A percentile compares a stretch with the other conserved stretches of the same genome.
phyloP scores from a whole-genome alignment of 1,140 invertebrate species.

The Meloidogyne chitwoodi region DNA sequence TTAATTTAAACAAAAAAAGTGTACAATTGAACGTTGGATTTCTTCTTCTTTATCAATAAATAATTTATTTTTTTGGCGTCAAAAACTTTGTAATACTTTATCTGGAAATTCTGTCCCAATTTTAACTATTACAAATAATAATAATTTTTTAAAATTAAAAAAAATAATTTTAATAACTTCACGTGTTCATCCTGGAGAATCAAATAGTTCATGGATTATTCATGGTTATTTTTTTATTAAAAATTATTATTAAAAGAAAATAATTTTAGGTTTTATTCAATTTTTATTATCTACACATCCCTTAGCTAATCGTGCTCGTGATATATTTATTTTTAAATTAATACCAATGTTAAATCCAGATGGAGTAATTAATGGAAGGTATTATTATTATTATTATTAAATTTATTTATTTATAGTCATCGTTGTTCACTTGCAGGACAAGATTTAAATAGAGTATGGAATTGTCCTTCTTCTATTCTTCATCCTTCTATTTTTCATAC shows the following conservation, averaged over 20 bases:
- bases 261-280: conserved; percentile 20
- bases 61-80: conserved; percentile 65
- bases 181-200: conserved; percentile 82
- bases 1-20: conserved; percentile 70
- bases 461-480: conserved; percentile 73
- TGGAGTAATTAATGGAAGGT: conserved; percentile 71
- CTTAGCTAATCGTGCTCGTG: conserved; percentile 35
- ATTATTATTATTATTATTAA: not conserved
- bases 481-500: conserved; percentile 90
- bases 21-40: conserved; percentile 62
- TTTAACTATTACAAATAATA: conserved; percentile 73
- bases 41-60: conserved; percentile 21
- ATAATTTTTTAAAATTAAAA: conserved; percentile 26
- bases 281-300: conserved; percentile 25
- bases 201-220: conserved; percentile 83
- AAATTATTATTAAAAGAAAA: not conserved
- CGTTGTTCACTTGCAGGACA: conserved; percentile 78
- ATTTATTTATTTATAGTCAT: conserved; percentile 63
- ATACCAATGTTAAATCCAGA: conserved; percentile 96
- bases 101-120: conserved; percentile 79
- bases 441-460: conserved; percentile 73
- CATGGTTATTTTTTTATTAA: conserved; percentile 67
- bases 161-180: conserved; percentile 69
- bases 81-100: conserved; percentile 74
- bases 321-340: conserved; percentile 75